Base-by-base conservation (phyloP, 1,140 invertebrate genomes). In the Trichonephila clavipes region DNA sequence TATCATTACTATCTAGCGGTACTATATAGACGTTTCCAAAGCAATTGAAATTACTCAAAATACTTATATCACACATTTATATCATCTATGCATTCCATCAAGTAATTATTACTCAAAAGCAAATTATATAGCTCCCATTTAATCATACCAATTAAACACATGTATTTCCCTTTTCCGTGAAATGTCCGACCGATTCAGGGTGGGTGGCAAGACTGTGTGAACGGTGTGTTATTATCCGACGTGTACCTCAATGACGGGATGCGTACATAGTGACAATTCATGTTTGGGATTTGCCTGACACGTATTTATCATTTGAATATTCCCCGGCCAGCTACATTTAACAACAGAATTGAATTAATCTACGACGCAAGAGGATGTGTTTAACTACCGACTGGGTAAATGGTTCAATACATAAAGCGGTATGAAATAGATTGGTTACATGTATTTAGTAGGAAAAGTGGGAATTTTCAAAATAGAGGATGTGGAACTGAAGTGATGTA, bases 271-370 rank as follows among this genome's bases (percentile, higher is more conserved):
- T 61, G 58, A 61, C 83, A 85, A 85, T 85, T 59, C 44, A 59
- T 85, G 83, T 85, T 59, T 85, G 83, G 21, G 83, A 34, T 51
- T 51, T 16, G 83, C 14, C 21, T 28, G 58, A 85, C 83, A 85
- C 16, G 83, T 59, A 85, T 85, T 85, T 61, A 85, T 85, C 83
- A 85, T 85, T 85, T 59, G 58, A 85, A 85, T 61, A 85, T 85
- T 61, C 83, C 24, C 83, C 24, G 21, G 24, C 24, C 58, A 24
- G 14, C 72, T 28, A n/a, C 10, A 61, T 34, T 85, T 51, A 28
- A 16, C 51, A 24, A 8, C 51, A 10, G 83, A 61, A 85, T 85
- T 85, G 83, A 85, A 85, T 77, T 77, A 77, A 77, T 85, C 58
- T 61, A 1, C 83, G 14, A 61, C 18, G 81, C 81, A 44, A n/a